phyloP scores from a whole-genome alignment of 2,797 vertebrate genomes.

The Erethizon dorsatum region DNA sequence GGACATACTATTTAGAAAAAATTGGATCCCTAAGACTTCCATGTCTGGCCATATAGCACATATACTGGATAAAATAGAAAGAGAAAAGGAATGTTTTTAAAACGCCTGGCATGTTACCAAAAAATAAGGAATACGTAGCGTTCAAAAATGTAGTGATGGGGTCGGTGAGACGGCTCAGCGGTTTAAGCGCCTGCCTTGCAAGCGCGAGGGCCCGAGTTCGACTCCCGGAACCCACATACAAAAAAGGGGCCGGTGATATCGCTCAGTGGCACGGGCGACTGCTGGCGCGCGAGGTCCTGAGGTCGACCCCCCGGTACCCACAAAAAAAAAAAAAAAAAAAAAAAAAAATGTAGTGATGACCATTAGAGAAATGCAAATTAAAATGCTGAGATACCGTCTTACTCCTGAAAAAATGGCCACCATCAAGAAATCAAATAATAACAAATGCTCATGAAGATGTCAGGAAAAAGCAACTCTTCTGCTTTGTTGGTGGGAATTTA shows the following conservation, averaged over 20 bases:
- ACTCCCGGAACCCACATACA: too few species aligned
- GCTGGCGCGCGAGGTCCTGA: too few species aligned
- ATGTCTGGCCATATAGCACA: neutral
- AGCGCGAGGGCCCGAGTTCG: too few species aligned
- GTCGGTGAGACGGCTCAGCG: too few species aligned
- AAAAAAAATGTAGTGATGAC: neutral
- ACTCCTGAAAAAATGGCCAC: neutral
- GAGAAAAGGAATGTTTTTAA: neutral
- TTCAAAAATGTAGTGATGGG: neutral
- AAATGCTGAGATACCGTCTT: neutral
- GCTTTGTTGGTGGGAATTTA: too few species aligned
- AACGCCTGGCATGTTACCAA: neutral
- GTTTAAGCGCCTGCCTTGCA: too few species aligned
- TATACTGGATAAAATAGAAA: neutral
- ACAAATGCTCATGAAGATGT: neutral
- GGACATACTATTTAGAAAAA: neutral
- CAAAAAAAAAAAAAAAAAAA: too few species aligned
- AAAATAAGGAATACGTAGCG: slow-evolving; percentile 24
- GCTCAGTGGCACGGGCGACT: too few species aligned
- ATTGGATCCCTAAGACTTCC: neutral
- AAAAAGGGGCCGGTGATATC: too few species aligned
- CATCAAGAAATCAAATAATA: neutral
- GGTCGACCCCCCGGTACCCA: too few species aligned
- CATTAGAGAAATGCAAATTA: neutral
- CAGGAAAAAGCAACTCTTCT: neutral